Conservation (phyloP, 2,113 vertebrate species). For the Geococcyx californianus region DNA sequence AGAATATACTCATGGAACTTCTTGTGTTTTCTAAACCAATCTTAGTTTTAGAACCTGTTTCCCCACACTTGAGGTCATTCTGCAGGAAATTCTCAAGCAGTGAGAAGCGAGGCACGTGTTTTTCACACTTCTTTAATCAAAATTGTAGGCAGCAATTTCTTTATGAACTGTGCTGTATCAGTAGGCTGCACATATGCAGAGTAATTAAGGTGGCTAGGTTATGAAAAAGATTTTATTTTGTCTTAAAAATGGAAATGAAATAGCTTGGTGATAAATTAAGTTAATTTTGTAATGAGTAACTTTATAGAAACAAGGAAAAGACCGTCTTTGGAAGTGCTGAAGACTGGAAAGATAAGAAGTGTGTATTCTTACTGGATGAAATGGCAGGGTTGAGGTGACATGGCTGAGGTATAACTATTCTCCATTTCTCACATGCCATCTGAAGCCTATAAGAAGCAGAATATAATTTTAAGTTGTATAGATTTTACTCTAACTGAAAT, state of each 20-base stretch:
- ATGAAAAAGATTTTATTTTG: not conserved
- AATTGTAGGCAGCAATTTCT: not conserved
- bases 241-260: not conserved
- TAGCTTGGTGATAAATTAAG: not conserved
- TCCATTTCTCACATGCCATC: not conserved
- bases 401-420: not conserved
- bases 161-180: not conserved
- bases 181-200: not conserved
- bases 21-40: not conserved
- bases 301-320: not conserved
- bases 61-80: not conserved
- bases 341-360: not conserved
- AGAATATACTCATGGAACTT: not conserved
- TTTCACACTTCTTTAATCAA: not conserved
- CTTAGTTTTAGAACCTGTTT: not conserved
- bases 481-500: not conserved
- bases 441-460: not conserved
- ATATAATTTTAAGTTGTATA: not conserved
- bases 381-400: not conserved
- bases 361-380: not conserved
- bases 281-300: not conserved
- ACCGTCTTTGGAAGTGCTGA: not conserved
- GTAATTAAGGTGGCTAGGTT: not conserved
- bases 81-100: not conserved
- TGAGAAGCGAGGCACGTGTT: not conserved